These are phyloP conservation scores for Agriopis aurantiaria DNA, from an alignment of 2,888 invertebrate species.

Conservation along the genomic window DNA sequence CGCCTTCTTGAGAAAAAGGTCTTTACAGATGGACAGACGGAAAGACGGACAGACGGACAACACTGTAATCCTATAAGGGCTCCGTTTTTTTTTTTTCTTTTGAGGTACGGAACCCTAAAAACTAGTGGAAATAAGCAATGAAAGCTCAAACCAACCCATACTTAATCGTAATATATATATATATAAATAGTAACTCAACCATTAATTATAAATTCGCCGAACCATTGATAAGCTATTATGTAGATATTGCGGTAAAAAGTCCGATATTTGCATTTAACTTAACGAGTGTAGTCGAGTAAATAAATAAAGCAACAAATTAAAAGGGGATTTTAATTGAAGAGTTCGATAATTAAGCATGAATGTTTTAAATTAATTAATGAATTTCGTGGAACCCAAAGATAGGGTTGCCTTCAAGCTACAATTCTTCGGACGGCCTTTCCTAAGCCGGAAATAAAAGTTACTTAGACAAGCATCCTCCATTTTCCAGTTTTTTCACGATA, in stretches of 20 bases:
- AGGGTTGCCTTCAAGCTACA: conserved; percentile 25
- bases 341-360: conserved; percentile 83
- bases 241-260: conserved; percentile 57
- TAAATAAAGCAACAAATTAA: conserved; percentile 81
- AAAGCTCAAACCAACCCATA: neutral
- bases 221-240: conserved; percentile 49
- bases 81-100: no score
- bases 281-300: conserved; percentile 60
- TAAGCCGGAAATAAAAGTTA: neutral
- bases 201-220: conserved; percentile 52
- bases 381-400: conserved; percentile 69
- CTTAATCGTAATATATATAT: neutral
- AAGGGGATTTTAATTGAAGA: conserved; percentile 80
- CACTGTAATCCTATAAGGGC: no score
- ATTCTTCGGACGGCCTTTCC: neutral
- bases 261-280: conserved; percentile 63
- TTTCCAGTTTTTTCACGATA: no score
- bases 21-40: no score
- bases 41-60: no score
- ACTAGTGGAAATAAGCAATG: neutral
- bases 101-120: no score
- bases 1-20: no score
- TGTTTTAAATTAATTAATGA: conserved; percentile 83
- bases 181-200: conserved; percentile 49
- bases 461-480: neutral